Base-by-base conservation (phyloP, 2,113 vertebrate species). In the Chitala chitala region DNA sequence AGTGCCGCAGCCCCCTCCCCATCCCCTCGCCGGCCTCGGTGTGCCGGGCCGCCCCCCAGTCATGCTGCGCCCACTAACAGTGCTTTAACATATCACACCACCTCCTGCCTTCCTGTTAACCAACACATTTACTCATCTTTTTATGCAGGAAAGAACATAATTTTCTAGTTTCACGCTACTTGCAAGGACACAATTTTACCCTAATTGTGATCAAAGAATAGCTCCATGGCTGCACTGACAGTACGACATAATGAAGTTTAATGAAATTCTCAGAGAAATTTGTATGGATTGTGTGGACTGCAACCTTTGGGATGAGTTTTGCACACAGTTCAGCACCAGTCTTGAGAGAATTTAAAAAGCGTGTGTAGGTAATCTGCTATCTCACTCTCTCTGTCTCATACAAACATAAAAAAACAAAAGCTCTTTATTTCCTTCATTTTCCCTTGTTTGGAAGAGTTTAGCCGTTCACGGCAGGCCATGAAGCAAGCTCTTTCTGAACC, bases 341-440 rank as follows among this genome's bases (percentile, higher is more conserved):
- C 72, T 75, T 63, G 65, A 73, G 76, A 79, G 64, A 75, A 73
- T 71, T 78, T 68, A 72, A 58, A 70, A 73, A 76, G 36, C 22
- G 38, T 72, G 36, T 40, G 38, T 22, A 48, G 64, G 64, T 48
- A 44, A 46, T 44, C 38, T 48, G n/a, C n/a, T n/a, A n/a, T n/a
- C 42, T 8, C 2, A 6, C 29, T 15, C 29, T 12, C 29, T 1
- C 0, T 26, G 29, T 26, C 58, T 4, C 26, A 2, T 24, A 17
- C 50, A 53, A 54, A 53, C 17, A n/a, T 0, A 31, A n/a, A 66
- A 38, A 63, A 9, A n/a, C 59, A 31, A 22, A n/a, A 44, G 20
- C 9, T 40, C 42, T 66, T 24, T 48, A 66, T 46, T 66, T 46
- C 26, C 64, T 24, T 66, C 64, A 66, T 66, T 26, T 36, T 29